A percentile compares a stretch with the other conserved stretches of the same genome.
These are phyloP conservation scores for Passer domesticus DNA, from an alignment of 2,113 vertebrate genomes.

Conservation along the genomic window DNA sequence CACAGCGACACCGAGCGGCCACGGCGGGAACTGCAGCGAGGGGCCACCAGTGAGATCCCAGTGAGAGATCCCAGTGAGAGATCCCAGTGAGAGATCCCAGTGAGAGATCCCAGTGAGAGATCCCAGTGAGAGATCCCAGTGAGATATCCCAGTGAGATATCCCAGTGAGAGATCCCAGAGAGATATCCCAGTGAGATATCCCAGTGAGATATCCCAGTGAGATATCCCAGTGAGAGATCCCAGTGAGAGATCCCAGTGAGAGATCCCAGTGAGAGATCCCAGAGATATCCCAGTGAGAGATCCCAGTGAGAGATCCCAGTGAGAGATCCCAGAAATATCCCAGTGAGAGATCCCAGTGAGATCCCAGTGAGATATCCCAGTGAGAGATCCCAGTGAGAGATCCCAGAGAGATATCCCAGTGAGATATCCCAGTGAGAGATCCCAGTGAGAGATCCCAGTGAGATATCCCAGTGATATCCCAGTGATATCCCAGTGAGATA, in stretches of 20 bases:
- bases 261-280: background rate
- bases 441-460: background rate
- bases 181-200: background rate
- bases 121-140: background rate
- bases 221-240: no score
- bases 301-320: background rate
- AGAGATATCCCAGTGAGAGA: no score
- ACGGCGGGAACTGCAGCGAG: background rate
- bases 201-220: background rate
- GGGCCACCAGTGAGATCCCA: background rate
- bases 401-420: no score
- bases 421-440: no score
- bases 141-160: no score
- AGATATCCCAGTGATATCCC: no score
- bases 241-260: background rate
- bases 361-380: background rate
- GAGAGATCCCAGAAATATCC: no score
- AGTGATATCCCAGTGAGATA: background rate
- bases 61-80: accelerated
- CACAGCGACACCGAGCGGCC: background rate
- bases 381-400: background rate
- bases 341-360: no score
- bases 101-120: background rate
- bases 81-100: background rate
- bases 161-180: background rate